phyloP scores from a whole-genome alignment of 2,888 invertebrate genomes.

The Catocala sponsa region DNA sequence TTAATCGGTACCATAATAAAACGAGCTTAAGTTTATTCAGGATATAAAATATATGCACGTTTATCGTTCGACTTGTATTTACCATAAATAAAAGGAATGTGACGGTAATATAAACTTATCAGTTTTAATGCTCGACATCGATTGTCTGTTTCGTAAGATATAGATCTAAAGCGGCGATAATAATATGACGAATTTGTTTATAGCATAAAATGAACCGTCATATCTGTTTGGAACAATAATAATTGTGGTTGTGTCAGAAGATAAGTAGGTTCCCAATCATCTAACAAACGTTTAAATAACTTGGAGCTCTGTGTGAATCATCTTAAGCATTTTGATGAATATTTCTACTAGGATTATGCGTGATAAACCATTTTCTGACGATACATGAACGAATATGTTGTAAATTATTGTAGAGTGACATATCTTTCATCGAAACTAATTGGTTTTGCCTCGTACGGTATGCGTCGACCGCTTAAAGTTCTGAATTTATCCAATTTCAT shows the following conservation, averaged over 20 bases:
- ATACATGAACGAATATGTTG: neutral
- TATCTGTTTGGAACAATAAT: too few relatives aligned
- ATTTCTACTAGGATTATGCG: neutral
- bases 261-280: neutral
- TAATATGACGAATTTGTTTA: too few relatives aligned
- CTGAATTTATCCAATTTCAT: conserved; percentile 28
- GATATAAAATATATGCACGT: neutral
- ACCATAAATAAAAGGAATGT: neutral
- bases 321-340: neutral
- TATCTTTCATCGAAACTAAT: conserved; percentile 11
- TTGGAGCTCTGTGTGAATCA: neutral
- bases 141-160: neutral
- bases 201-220: too few relatives aligned
- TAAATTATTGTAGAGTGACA: conserved; percentile 5
- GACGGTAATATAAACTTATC: conserved; percentile 1
- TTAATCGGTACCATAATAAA: neutral
- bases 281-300: too few relatives aligned
- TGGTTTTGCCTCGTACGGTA: conserved; percentile 13
- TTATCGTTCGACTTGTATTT: neutral
- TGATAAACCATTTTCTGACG: neutral
- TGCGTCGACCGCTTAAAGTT: conserved; percentile 15
- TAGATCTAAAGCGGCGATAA: neutral
- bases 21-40: neutral
- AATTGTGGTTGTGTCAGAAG: neutral
- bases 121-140: neutral